These are phyloP conservation scores for Elaeidobius kamerunicus DNA, from an alignment of 2,888 invertebrate species.

Conservation along the genomic window DNA sequence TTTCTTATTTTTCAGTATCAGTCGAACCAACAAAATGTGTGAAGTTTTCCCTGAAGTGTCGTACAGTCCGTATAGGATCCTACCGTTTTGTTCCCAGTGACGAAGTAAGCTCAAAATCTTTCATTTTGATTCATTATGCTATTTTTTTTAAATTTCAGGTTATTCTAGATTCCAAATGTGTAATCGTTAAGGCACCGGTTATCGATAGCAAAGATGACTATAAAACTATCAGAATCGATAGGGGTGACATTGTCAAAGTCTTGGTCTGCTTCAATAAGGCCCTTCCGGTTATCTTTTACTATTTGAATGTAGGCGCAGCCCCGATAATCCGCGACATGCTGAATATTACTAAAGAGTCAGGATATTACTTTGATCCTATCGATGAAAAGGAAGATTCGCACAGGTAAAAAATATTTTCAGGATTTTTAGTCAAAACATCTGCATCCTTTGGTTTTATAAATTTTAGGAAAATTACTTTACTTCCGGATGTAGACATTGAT, in stretches of 20 bases:
- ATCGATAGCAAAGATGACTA: slow-evolving; percentile 55
- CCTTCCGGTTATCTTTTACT: slow-evolving; percentile 77
- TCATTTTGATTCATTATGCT: slow-evolving; percentile 9
- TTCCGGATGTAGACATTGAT: slow-evolving; percentile 67
- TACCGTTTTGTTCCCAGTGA: slow-evolving; percentile 75
- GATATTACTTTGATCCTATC: slow-evolving; percentile 58
- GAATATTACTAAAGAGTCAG: slow-evolving; percentile 61
- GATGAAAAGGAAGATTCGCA: slow-evolving; percentile 61
- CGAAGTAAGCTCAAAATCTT: slow-evolving; percentile 54
- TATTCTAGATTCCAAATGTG: slow-evolving; percentile 39
- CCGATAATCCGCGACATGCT: slow-evolving; percentile 65
- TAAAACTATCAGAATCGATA: slow-evolving; percentile 65
- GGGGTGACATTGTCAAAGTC: slow-evolving; percentile 69
- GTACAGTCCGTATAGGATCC: slow-evolving; percentile 81
- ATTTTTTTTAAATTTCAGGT: slow-evolving; percentile 37
- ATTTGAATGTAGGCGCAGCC: slow-evolving; percentile 67
- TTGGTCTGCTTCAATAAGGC: slow-evolving; percentile 73
- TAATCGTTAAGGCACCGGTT: slow-evolving; percentile 57
- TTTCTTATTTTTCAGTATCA: slow-evolving; percentile 9
- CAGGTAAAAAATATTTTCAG: too few species aligned
- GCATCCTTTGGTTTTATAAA: too few species aligned
- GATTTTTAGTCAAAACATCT: too few species aligned
- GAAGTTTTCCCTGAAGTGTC: slow-evolving; percentile 51
- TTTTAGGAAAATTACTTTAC: slow-evolving; percentile 67
- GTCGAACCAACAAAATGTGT: slow-evolving; percentile 14